Evolutionary conservation across 2,113 vertebrate species (phyloP), one percentile per base, ranked within the genome.

Genomic region (Pedetes capensis): DNA sequence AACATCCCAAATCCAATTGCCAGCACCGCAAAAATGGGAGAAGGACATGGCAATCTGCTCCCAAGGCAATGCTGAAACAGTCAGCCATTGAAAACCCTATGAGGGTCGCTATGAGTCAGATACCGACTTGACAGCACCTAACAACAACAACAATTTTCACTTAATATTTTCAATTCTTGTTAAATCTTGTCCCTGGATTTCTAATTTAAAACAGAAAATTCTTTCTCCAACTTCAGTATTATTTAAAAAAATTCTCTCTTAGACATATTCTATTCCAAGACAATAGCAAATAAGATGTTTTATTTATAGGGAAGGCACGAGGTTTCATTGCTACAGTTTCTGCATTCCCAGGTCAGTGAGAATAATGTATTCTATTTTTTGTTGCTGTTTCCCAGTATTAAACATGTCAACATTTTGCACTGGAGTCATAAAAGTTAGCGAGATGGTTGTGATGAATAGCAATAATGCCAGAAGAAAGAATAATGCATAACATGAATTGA

Each of bases 391-490:
- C 96, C 93, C 75, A 8, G 3, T 81, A 87, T 94, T 98, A 97
- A 98, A 97, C 93, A 95, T 11, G 66, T 97, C 96, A 95, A 69
- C 86, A 91, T 96, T 98, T 97, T 95, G 91, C 97, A 95, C 64
- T 0, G 47, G 47, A 88, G 84, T 80, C 96, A 87, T 89, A 90
- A 98, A 97, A 97, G 92, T 93, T 88, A 97, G 89, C 69, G 95
- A 97, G 87, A 72, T 13, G 74, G 85, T 93, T 95, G 84, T 95
- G 90, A 96, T 93, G 91, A 97, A 97, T 66, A 97, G 49, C 71
- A 97, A 96, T 84, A 83, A 96, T 94, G 69, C 84, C 57, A 87
- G 81, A 97, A 96, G 95, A 61, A 94, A 97, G 74, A 93, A 96
- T 74, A 91, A 34, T 23, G 20, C 34, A 86, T 74, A 94, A 92